Conservation (phyloP, 1,140 invertebrate species). For the Zelostemma sp. region DNA sequence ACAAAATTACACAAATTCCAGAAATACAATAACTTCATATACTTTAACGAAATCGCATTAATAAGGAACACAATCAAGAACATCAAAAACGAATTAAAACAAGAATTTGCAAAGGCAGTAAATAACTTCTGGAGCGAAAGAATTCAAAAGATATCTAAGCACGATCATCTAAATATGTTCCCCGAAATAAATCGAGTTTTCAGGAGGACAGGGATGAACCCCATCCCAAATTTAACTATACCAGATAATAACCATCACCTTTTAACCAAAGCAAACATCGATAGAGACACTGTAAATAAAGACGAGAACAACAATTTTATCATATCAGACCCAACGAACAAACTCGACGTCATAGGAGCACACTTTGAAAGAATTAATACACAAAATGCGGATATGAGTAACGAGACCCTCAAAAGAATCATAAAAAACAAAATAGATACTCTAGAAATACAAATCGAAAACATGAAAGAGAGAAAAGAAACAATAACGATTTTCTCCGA, state of each 20-base stretch:
- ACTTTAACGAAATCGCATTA: no score
- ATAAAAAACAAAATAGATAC: background rate
- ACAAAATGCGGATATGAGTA: constrained; percentile 14
- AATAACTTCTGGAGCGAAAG: background rate
- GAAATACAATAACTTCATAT: no score
- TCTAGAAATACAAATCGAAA: constrained; percentile 1
- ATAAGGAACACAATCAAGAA: background rate
- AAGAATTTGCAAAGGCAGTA: background rate
- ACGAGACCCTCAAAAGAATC: background rate
- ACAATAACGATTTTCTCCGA: background rate
- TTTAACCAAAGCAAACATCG: background rate
- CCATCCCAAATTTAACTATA: no score
- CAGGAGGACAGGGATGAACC: no score
- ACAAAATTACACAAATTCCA: no score
- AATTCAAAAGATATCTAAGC: background rate
- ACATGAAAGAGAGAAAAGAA: background rate
- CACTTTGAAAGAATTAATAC: constrained; percentile 13
- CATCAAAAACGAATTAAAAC: background rate
- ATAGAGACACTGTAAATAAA: background rate
- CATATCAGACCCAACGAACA: background rate
- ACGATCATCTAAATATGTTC: background rate
- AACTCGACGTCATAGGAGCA: constrained; percentile 8
- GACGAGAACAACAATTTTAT: constrained; percentile 15
- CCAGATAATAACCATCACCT: background rate
- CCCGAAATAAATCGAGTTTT: no score